Percentiles rank a stretch among this genome's conserved stretches.
Evolutionary conservation across 2,888 invertebrate species (phyloP).

Genomic region (Kuschelorhynchus macadamiae): DNA sequence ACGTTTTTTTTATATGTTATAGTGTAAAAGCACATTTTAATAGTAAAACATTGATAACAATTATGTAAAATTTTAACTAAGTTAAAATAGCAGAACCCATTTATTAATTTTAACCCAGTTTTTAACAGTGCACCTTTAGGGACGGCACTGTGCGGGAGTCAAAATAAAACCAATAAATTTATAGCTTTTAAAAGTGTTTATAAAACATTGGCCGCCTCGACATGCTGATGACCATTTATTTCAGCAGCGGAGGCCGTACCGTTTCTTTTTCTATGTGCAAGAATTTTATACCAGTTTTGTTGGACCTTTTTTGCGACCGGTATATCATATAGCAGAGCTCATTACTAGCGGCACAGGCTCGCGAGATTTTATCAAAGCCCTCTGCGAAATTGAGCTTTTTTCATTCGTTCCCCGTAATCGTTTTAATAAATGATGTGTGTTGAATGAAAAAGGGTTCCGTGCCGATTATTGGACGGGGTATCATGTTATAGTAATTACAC

Average conservation of each 20-base stretch:
- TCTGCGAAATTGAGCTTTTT: constrained; percentile 47
- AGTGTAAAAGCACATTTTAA: too few relatives aligned
- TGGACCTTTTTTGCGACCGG: constrained; percentile 48
- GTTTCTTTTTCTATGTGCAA: constrained; percentile 57
- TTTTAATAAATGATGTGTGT: constrained; percentile 42
- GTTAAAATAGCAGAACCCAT: too few relatives aligned
- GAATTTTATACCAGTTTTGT: constrained; percentile 59
- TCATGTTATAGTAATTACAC: constrained; percentile 15
- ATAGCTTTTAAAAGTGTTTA: constrained; percentile 67
- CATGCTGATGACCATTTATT: constrained; percentile 64
- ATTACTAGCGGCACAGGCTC: constrained; percentile 39
- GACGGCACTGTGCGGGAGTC: too few relatives aligned
- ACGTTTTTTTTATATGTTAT: too few relatives aligned
- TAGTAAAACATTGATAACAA: too few relatives aligned
- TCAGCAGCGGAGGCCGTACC: constrained; percentile 54
- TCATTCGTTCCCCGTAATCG: constrained; percentile 40
- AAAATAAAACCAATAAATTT: constrained; percentile 68
- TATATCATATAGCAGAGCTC: constrained; percentile 52
- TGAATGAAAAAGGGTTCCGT: constrained; percentile 29
- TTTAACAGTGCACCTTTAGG: too few relatives aligned
- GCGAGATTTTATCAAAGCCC: constrained; percentile 50
- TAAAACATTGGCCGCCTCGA: constrained; percentile 64
- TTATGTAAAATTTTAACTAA: too few relatives aligned
- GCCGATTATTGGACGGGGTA: background rate
- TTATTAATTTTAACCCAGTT: too few relatives aligned